Conservation (phyloP, 2,888 invertebrate genomes). For the Julus scanicus region DNA sequence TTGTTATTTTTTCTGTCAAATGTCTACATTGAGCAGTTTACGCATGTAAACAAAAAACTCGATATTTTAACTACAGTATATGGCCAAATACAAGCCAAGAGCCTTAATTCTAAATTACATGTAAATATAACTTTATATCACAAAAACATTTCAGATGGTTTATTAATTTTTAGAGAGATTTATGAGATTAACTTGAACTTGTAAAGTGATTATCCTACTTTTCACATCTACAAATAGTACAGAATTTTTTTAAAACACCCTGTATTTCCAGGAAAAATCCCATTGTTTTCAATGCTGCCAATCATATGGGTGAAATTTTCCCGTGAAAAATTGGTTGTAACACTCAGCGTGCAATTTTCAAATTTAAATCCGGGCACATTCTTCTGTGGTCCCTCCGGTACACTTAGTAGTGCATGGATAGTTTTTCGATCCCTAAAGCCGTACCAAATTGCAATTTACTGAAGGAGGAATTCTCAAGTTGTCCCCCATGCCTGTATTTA, state of each 20-base stretch:
- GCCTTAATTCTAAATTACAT: too few relatives aligned
- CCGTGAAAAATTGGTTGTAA: constrained; percentile 18
- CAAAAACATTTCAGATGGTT: not conserved
- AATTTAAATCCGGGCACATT: constrained; percentile 2
- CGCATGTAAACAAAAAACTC: too few relatives aligned
- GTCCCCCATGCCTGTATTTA: not conserved
- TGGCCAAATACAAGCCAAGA: too few relatives aligned
- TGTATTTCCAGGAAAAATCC: not conserved
- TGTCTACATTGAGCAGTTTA: too few relatives aligned
- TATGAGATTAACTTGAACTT: too few relatives aligned
- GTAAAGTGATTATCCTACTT: not conserved
- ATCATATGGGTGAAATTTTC: constrained; percentile 5
- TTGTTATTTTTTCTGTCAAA: too few relatives aligned
- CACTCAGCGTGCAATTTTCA: not conserved
- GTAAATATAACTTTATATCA: not conserved
- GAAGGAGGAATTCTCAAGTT: not conserved
- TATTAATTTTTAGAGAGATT: too few relatives aligned
- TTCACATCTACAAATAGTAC: not conserved
- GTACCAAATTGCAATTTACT: constrained; percentile 10
- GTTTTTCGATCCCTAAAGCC: not conserved
- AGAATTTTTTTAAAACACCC: not conserved
- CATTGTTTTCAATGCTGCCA: constrained; percentile 23
- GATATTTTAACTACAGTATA: too few relatives aligned
- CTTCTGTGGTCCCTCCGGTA: not conserved
- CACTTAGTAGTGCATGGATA: not conserved